Conservation (phyloP, 2,113 vertebrate species). For the Acinonyx jubatus region DNA sequence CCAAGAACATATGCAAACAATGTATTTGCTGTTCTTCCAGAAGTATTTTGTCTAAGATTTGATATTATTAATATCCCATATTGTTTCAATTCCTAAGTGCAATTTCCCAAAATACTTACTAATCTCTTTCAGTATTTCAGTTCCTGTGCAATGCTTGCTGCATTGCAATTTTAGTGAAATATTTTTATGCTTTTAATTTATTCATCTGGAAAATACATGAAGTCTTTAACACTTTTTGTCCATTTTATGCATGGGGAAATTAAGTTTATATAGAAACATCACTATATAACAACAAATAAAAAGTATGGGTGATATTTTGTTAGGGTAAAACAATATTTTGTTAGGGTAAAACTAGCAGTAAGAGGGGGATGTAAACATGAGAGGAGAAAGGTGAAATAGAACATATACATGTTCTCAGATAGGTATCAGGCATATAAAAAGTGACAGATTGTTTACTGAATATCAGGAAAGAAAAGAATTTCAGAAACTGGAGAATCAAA, state of each 20-base stretch:
- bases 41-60: background rate
- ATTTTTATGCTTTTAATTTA: background rate
- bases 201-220: background rate
- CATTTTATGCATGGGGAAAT: background rate
- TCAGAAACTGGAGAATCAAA: background rate
- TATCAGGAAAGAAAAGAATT: background rate
- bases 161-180: background rate
- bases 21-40: background rate
- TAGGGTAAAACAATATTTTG: background rate
- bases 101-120: background rate
- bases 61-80: background rate
- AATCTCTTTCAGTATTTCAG: background rate
- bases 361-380: background rate
- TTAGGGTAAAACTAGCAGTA: background rate
- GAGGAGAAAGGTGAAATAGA: background rate
- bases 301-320: background rate
- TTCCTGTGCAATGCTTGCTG: background rate
- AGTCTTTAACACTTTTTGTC: background rate
- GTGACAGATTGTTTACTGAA: background rate
- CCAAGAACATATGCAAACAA: background rate
- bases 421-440: background rate
- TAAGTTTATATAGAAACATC: background rate
- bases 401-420: background rate
- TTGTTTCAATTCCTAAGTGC: slow-evolving; percentile 3
- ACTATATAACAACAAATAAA: background rate